Percentiles rank a stretch among this genome's conserved stretches.
Evolutionary conservation across 2,113 vertebrate genomes (phyloP).

Genomic region (Odontophorus gujanensis): DNA sequence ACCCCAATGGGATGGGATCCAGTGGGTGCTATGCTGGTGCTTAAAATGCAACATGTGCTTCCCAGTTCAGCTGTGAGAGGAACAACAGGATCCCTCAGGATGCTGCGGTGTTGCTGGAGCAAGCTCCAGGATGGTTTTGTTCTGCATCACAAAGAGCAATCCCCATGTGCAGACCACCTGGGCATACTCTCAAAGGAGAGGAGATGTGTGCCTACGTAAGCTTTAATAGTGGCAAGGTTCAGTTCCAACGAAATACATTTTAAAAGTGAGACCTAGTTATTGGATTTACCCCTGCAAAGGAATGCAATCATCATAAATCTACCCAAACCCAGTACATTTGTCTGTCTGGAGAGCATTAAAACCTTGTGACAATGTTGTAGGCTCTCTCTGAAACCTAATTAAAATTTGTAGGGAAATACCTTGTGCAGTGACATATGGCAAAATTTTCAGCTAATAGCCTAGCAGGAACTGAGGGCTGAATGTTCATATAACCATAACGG

Average conservation of each 20-base stretch:
- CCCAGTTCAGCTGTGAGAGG: background rate
- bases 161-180: background rate
- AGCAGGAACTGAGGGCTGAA: slow-evolving; percentile 43
- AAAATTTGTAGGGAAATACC: slow-evolving; percentile 70
- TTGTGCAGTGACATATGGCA: slow-evolving; percentile 54
- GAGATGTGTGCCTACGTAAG: background rate
- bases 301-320: slow-evolving; percentile 49
- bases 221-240: background rate
- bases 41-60: background rate
- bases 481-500: slow-evolving; percentile 56
- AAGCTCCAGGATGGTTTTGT: background rate
- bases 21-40: background rate
- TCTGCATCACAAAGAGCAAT: background rate
- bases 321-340: background rate
- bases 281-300: slow-evolving; percentile 56
- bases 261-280: slow-evolving; percentile 27
- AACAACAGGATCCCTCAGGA: background rate
- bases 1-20: background rate
- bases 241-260: background rate
- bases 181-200: background rate
- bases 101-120: fast-evolving
- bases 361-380: slow-evolving; percentile 34
- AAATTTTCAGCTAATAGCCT: slow-evolving; percentile 56
- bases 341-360: slow-evolving; percentile 68
- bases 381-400: slow-evolving; percentile 60